Percentiles rank a stretch among this genome's conserved stretches.
Evolutionary conservation across 2,113 vertebrate species (phyloP).

Genomic region (Passer montanus): DNA sequence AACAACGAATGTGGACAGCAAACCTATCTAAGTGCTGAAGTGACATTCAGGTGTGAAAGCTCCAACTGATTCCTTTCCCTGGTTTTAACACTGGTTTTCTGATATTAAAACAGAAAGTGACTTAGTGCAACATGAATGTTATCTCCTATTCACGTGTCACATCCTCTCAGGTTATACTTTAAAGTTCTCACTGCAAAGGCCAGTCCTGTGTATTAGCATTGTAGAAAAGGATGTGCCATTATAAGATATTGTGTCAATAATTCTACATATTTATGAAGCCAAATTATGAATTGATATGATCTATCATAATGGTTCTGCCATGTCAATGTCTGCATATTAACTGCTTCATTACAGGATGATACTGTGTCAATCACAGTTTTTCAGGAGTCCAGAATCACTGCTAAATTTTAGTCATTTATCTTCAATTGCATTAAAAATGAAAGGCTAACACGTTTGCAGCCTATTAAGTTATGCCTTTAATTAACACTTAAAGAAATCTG

Average conservation of each 20-base stretch:
- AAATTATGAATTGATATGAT: conserved; percentile 35
- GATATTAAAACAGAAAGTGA: not conserved
- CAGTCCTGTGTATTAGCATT: not conserved
- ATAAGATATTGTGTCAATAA: conserved; percentile 3
- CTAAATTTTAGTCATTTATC: conserved; percentile 20
- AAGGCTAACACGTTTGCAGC: conserved; percentile 29
- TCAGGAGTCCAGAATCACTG: not conserved
- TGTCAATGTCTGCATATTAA: conserved; percentile 26
- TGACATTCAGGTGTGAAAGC: not conserved
- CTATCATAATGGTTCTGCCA: conserved; percentile 6
- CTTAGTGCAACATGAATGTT: not conserved
- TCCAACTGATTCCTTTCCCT: not conserved
- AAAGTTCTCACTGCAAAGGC: not conserved
- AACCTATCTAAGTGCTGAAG: not conserved
- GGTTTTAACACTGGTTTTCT: not conserved
- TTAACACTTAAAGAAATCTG: not conserved
- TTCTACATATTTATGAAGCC: conserved; percentile 43
- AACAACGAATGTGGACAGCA: not conserved
- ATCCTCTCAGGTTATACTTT: not conserved
- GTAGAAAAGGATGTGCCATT: not conserved
- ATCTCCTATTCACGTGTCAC: not conserved
- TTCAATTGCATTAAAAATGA: conserved; percentile 52
- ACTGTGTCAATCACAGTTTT: conserved; percentile 21
- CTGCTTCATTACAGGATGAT: conserved; percentile 31
- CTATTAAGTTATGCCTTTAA: conserved; percentile 12